Evolutionary conservation across 2,888 invertebrate species (phyloP), one percentile per base, ranked within the genome.

Genomic region (Drosophila dives): DNA sequence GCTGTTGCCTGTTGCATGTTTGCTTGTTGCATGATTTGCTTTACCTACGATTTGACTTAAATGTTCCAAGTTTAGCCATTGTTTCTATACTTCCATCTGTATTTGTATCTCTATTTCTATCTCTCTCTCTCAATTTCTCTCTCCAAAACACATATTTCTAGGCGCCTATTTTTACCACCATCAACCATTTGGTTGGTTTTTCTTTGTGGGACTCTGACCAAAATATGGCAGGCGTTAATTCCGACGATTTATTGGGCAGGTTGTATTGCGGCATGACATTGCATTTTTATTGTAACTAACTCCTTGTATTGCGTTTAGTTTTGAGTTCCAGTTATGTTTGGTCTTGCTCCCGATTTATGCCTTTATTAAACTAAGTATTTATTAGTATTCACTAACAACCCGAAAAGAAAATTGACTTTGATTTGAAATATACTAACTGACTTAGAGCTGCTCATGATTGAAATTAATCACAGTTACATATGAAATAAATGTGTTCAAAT

Each of bases 241-340:
- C 95, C 94, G 96, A 97, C 94, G 97, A 97, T 95, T 95, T 94
- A 93, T 95, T 97, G 94, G 97, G 97, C 95, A 97, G 97, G 97
- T 97, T 94, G 94, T 94, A 90, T 68, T 78, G 77, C 77, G 72
- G 76, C 73, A 80, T 80, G 77, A 34, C 70, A 77, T 69, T 83
- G 87, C 63, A 65, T 64, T 77, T 40, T 51, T 62, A 50, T 65
- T 51, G 55, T 54, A 36, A 11, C 23, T 49, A 53, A 54, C 63
- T 61, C 32, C 20, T 64, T 82, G 66, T 65, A 49, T 36, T 77
- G 53, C 69, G 20, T 56, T 74, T 29, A 29, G 29, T 29, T 64
- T 56, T 64, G 48, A 55, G 67, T 72, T 70, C 20, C 70, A 56
- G 48, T 38, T 77, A 51, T 91, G 34, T 59, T 59, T 11, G 10